A percentile compares a stretch with the other conserved stretches of the same genome.
phyloP scores from a whole-genome alignment of 2,888 invertebrate genomes.

The Limulus polyphemus region DNA sequence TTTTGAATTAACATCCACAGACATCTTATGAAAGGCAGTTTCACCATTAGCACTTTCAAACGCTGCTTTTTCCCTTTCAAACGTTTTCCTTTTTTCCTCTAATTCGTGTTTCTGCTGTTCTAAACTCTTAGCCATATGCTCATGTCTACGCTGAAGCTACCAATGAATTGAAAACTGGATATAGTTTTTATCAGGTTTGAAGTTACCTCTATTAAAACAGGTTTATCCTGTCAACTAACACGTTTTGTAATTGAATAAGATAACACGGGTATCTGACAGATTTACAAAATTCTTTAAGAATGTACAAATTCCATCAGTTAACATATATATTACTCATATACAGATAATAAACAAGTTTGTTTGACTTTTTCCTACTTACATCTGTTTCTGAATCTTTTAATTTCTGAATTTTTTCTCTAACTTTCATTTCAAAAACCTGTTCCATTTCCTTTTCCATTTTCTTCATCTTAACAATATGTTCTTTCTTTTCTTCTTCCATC shows the following conservation, averaged over 20 bases:
- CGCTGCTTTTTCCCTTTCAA: constrained; percentile 67
- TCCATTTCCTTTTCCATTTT: constrained; percentile 99
- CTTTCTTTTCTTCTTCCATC: constrained; percentile 95
- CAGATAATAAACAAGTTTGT: no score
- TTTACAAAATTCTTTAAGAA: no score
- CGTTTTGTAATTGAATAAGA: no score
- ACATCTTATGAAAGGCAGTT: constrained; percentile 64
- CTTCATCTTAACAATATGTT: constrained; percentile 93
- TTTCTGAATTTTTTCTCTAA: constrained; percentile 88
- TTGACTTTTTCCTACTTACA: constrained; percentile 38
- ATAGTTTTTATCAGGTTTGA: no score
- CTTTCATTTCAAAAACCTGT: constrained; percentile 97
- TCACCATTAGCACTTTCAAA: constrained; percentile 89
- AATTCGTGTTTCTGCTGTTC: constrained; percentile 84
- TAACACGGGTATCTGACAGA: no score
- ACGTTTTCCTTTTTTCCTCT: constrained; percentile 72
- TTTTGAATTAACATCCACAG: constrained; percentile 78
- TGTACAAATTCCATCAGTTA: no score
- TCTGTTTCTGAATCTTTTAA: constrained; percentile 89
- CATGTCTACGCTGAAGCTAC: constrained; percentile 55
- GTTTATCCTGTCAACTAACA: no score
- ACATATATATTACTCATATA: no score
- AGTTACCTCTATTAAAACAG: no score
- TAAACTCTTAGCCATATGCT: constrained; percentile 59
- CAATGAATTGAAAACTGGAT: constrained; percentile 4